Conservation (phyloP, 2,888 invertebrate genomes). For the Lamellibrachia columna region DNA sequence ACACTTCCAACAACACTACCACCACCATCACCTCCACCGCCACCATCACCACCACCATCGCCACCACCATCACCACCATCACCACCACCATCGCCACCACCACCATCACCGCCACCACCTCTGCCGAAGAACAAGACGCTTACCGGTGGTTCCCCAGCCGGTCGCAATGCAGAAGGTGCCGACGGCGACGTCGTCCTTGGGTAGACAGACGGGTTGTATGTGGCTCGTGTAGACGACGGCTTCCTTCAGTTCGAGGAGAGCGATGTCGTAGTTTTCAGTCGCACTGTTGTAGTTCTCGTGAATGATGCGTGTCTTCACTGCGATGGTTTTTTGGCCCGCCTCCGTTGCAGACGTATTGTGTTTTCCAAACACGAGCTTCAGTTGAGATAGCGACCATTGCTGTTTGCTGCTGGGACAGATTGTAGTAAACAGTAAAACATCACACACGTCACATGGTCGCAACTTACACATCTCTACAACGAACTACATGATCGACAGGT, state of each 20-base stretch:
- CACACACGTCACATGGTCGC: too few species aligned
- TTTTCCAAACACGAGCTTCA: neutral
- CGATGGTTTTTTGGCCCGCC: neutral
- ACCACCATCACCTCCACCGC: neutral
- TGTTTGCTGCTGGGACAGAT: too few species aligned
- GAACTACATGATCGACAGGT: too few species aligned
- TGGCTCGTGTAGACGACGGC: neutral
- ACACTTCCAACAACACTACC: neutral
- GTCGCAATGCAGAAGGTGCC: neutral
- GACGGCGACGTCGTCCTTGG: neutral
- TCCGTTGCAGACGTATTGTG: neutral
- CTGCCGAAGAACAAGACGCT: neutral
- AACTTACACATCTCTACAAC: too few species aligned
- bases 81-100: neutral
- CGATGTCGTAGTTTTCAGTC: neutral
- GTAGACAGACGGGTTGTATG: neutral
- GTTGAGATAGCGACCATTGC: too few species aligned
- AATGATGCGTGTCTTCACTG: neutral
- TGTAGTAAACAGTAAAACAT: too few species aligned
- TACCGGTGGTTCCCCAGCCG: constrained; percentile 4
- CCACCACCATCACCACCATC: too few species aligned
- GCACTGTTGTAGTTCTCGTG: neutral
- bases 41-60: neutral
- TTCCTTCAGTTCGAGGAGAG: neutral
- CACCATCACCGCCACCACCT: neutral